Evolutionary conservation across 1,140 invertebrate species (phyloP).

Genomic region (Melitaea cinxia): DNA sequence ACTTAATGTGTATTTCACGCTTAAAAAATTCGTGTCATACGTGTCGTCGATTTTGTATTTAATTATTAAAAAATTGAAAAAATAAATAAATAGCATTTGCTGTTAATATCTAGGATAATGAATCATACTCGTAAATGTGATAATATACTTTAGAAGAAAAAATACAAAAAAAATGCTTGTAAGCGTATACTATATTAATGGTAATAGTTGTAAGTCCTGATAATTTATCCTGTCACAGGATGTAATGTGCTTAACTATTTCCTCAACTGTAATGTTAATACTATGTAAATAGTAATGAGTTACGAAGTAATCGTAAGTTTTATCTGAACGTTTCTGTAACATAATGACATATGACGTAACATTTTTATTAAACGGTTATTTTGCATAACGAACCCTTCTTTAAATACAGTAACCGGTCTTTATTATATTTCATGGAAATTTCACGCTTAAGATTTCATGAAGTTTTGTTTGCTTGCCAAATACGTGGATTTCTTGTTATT

Average conservation of each 20-base stretch:
- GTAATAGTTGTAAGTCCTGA: constrained; percentile 57
- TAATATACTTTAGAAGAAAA: constrained; percentile 70
- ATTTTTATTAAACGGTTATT: not conserved
- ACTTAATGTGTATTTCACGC: constrained; percentile 54
- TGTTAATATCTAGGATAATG: constrained; percentile 61
- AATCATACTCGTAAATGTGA: constrained; percentile 77
- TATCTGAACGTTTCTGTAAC: not conserved
- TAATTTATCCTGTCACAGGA: not conserved
- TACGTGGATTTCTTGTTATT: not conserved
- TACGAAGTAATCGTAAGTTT: not conserved
- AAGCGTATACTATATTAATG: constrained; percentile 65
- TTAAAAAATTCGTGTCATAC: constrained; percentile 41
- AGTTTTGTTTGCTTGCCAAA: not conserved
- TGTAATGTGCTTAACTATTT: not conserved
- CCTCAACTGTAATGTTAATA: not conserved
- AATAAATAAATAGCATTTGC: constrained; percentile 58
- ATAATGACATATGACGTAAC: not conserved
- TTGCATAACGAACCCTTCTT: not conserved
- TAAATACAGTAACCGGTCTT: too few species aligned
- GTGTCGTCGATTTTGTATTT: constrained; percentile 54
- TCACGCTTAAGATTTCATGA: not conserved
- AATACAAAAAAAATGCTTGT: constrained; percentile 70
- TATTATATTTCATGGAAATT: too few species aligned
- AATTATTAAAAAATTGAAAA: constrained; percentile 26
- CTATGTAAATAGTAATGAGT: not conserved